phyloP scores from a whole-genome alignment of 2,888 invertebrate species.

The Pristionchus exspectatus region DNA sequence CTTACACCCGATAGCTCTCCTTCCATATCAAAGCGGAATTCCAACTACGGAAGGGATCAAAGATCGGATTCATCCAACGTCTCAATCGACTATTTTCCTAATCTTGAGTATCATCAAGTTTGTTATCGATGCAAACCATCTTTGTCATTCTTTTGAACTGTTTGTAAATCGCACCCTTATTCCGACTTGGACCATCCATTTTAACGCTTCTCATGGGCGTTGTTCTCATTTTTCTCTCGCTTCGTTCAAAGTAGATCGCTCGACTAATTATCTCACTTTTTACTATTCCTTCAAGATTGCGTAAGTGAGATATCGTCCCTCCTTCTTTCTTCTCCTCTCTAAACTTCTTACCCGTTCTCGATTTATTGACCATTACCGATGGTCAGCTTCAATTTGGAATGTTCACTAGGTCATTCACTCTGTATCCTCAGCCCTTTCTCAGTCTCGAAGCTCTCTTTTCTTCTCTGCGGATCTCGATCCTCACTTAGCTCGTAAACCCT shows the following conservation, averaged over 20 bases:
- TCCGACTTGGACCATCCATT: background rate
- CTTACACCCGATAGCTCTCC: conserved; percentile 1
- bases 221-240: background rate
- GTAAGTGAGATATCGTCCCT: conserved; percentile 26
- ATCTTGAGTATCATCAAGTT: background rate
- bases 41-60: background rate
- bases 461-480: background rate
- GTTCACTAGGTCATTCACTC: background rate
- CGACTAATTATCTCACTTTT: conserved; percentile 38
- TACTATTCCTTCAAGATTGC: conserved; percentile 36
- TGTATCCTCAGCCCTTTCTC: background rate
- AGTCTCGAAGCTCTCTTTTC: background rate
- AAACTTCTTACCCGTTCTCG: conserved; percentile 2
- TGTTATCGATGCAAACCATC: background rate
- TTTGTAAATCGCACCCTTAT: background rate
- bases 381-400: background rate
- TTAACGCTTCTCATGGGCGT: background rate
- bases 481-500: conserved; percentile 9
- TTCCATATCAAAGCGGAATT: background rate
- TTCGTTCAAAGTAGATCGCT: conserved; percentile 24
- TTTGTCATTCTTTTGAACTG: background rate
- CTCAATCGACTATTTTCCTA: background rate
- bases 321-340: background rate
- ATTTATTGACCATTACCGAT: background rate
- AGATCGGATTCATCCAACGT: background rate